Conservation (phyloP, 1,140 invertebrate species). For the Tribolium castaneum region DNA sequence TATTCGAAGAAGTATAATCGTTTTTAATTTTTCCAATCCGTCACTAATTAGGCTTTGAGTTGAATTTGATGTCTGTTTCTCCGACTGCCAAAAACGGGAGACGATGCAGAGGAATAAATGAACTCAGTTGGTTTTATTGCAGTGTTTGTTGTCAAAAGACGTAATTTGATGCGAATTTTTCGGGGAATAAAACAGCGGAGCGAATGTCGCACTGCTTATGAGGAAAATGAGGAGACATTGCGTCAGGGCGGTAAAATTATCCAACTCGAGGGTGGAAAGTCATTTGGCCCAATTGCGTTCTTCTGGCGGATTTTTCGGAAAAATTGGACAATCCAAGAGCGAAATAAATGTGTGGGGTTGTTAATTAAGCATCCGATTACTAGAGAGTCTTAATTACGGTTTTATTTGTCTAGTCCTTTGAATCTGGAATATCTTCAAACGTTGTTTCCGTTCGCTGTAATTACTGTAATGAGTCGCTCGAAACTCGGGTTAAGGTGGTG, state of each 20-base stretch:
- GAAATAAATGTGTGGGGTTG: background rate
- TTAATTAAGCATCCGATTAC: slow-evolving; percentile 29
- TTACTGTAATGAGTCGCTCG: slow-evolving; percentile 44
- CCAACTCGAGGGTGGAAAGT: background rate
- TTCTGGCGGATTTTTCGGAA: background rate
- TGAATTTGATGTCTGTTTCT: slow-evolving; percentile 1
- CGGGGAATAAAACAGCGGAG: background rate
- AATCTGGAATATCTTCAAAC: slow-evolving; percentile 24
- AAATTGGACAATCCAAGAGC: background rate
- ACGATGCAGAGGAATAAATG: background rate
- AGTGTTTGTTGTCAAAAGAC: slow-evolving; percentile 6
- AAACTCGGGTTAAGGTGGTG: background rate
- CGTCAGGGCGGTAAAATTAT: background rate
- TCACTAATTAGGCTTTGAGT: too few species aligned
- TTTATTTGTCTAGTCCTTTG: slow-evolving; percentile 9
- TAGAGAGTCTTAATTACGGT: background rate
- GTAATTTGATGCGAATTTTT: slow-evolving; percentile 17
- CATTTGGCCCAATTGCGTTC: too few species aligned
- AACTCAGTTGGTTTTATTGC: slow-evolving; percentile 13
- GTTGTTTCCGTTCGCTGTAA: slow-evolving; percentile 35
- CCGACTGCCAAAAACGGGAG: background rate
- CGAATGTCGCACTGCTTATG: background rate
- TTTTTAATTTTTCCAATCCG: too few species aligned
- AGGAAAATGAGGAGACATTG: background rate
- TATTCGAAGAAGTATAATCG: too few species aligned